Evolutionary conservation across 2,113 vertebrate species (phyloP), one percentile per base, ranked within the genome.

Genomic region (Rhadina sibilatrix): DNA sequence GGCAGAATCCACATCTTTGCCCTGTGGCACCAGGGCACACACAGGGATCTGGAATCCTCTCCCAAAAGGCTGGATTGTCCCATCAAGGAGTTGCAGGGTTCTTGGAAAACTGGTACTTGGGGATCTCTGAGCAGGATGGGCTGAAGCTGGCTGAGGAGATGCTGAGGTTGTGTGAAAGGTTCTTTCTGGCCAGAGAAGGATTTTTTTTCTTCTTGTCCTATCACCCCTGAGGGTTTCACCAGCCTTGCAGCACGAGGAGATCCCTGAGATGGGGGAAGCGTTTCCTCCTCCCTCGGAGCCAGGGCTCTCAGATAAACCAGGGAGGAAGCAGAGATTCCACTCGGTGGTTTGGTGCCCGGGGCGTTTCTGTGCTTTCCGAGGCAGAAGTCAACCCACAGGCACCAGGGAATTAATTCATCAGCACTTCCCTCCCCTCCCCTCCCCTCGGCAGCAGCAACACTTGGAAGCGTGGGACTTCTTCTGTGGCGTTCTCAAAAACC

Each of bases 1-100:
- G 40, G 46, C 59, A 66, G 47, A 50, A 24, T 9, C 49, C 35
- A 13, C 1, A 0, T 30, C 33, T 30, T 18, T 61, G 38, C 66
- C 30, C 0, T 7, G 19, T 33, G 63, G 64, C 52, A 49, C 18
- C 33, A 19, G 50, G 42, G 44, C 50, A 24, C 59, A 19, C 7
- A 2, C 0, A 0, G 15, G 50, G 19, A 3, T 21, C 20, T 1
- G 1, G 37, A 25, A 22, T 24, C 24, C 24, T 9, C 0, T 11
- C 13, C 38, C 6, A 15, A 37, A 75, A 50, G 33, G 28, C 16
- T 49, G 31, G 21, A 3, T 53, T 15, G 0, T 19, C 60, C 68
- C 12, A 0, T 6, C 63, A 9, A 22, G 35, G 33, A 38, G 2
- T 1, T 8, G 27, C 1, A 13, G 49, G 40, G 40, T 40, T 71